These are phyloP conservation scores for Maniola hyperantus DNA, from an alignment of 2,888 invertebrate species.

Conservation along the genomic window DNA sequence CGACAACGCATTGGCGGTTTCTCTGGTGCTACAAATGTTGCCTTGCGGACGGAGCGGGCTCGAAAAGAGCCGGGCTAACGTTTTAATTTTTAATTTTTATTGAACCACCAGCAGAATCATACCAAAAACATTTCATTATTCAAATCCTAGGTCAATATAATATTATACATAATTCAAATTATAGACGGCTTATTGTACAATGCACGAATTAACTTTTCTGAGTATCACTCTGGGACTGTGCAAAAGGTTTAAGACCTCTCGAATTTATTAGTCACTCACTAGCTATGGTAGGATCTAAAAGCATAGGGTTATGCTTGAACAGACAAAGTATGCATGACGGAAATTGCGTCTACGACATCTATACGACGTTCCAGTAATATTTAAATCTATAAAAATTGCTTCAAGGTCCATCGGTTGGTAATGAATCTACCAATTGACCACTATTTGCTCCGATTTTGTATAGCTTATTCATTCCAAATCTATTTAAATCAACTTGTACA, in stretches of 20 bases:
- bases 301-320: background rate
- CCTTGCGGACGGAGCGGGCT: slow-evolving; percentile 39
- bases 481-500: background rate
- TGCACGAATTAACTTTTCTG: slow-evolving; percentile 37
- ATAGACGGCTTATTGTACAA: no score
- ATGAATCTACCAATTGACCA: background rate
- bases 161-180: no score
- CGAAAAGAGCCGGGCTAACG: slow-evolving; percentile 35
- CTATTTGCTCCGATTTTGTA: background rate
- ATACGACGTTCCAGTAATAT: no score
- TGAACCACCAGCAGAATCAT: no score
- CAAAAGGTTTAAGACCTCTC: slow-evolving; percentile 18
- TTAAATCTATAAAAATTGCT: background rate
- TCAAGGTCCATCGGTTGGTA: background rate
- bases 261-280: slow-evolving; percentile 14
- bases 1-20: no score
- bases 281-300: background rate
- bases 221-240: slow-evolving; percentile 21
- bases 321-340: background rate
- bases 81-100: no score
- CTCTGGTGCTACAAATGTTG: no score
- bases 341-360: no score
- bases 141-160: no score
- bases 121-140: no score
- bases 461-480: background rate